Evolutionary conservation across 2,113 vertebrate species (phyloP), one percentile per base, ranked within the genome.

Genomic region (Gymnogyps californianus): DNA sequence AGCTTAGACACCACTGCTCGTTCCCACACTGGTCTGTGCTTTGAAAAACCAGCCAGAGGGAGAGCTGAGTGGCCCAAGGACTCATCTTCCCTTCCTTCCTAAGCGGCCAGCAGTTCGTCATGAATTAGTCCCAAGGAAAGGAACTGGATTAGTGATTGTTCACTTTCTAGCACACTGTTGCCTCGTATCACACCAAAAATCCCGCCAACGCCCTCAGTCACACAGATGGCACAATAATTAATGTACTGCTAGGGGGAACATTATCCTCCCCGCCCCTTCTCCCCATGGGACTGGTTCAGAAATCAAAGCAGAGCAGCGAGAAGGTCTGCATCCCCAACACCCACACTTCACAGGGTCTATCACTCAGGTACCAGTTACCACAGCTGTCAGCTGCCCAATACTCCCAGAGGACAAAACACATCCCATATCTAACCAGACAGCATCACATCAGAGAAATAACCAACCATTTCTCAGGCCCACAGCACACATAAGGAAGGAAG

Each of bases 81-180:
- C n/a, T 29, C 18, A 1, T 14, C 80, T 46, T 55, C 13, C 58
- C 38, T 44, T 74, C 51, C 61, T 54, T 46, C 32, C 76, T 42
- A 42, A 61, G 59, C 3, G 2, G 32, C 38, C 3, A 0, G 14
- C 21, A 6, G 5, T n/a, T 29, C 47, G 49, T 11, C 7, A 1
- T 20, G 26, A 76, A 40, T 46, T 6, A 67, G n/a, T 10, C 47
- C 25, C n/a, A 44, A 9, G 22, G 46, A 85, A 57, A 57, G 26
- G 16, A 51, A 52, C 9, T 22, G 26, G 14, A 86, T 58, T 36
- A 54, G 25, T 6, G 25, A 59, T 4, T 40, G 29, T 9, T 82
- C 29, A 71, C n/a, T 69, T 72, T 29, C 61, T 22, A 67, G 44
- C 2, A 44, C 25, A 1, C 25, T 6, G 9, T 36, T 72, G 32